phyloP scores from a whole-genome alignment of 2,888 invertebrate genomes.

The Acronicta aceris region DNA sequence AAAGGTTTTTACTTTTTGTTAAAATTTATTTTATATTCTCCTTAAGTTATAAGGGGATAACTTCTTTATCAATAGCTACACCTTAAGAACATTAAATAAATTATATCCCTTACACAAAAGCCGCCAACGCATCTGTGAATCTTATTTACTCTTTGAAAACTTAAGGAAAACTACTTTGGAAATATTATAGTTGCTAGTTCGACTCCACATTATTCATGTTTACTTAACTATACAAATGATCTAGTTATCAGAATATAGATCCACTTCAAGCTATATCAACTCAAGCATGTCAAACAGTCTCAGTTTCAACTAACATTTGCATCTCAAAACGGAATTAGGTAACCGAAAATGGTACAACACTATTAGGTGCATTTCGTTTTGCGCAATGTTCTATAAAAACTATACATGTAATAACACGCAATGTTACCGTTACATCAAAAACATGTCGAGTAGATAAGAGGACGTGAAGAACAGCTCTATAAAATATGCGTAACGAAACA shows the following conservation, averaged over 20 bases:
- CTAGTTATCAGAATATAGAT: not conserved
- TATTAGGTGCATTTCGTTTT: slow-evolving; percentile 62
- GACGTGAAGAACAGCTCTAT: slow-evolving; percentile 63
- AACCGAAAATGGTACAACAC: slow-evolving; percentile 46
- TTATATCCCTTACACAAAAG: too few species aligned
- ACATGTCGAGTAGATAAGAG: slow-evolving; percentile 63
- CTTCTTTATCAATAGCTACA: too few species aligned
- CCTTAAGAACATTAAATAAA: too few species aligned
- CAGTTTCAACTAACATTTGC: slow-evolving; percentile 38
- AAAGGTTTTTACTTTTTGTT: too few species aligned
- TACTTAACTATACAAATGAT: not conserved
- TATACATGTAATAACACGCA: slow-evolving; percentile 65
- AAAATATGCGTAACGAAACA: slow-evolving; percentile 56
- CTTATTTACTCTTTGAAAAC: too few species aligned
- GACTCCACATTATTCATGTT: not conserved
- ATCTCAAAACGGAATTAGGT: slow-evolving; percentile 39
- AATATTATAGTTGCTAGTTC: not conserved
- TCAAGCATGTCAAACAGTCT: not conserved
- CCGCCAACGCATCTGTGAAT: too few species aligned
- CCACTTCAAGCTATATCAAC: not conserved
- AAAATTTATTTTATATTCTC: too few species aligned
- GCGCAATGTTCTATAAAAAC: slow-evolving; percentile 66
- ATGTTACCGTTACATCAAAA: slow-evolving; percentile 66
- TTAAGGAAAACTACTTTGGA: not conserved
- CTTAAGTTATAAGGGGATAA: too few species aligned